Percentiles rank a stretch among this genome's conserved stretches.
phyloP scores from a whole-genome alignment of 23 tunicate genomes.

The Corella eumyota region DNA sequence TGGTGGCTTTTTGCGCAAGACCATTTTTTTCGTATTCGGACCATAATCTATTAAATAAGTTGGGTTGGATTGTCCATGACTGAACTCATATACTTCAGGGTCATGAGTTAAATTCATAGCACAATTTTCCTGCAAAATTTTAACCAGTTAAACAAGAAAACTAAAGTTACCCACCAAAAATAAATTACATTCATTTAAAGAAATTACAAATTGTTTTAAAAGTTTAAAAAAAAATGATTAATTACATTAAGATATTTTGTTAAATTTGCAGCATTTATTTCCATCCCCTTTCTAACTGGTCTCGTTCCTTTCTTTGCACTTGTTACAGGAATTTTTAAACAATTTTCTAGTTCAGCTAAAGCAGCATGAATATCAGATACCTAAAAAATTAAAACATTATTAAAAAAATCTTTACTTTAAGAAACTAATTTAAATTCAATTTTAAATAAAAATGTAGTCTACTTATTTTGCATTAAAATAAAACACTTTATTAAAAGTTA shows the following conservation, averaged over 20 bases:
- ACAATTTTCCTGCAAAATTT: slow-evolving; percentile 24
- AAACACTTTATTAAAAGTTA: too few species aligned
- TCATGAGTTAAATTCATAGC: slow-evolving; percentile 9
- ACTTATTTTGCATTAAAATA: too few species aligned
- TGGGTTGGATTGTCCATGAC: slow-evolving; percentile 97
- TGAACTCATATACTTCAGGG: slow-evolving; percentile 60
- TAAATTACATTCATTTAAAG: too few species aligned
- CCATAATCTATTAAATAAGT: slow-evolving; percentile 88
- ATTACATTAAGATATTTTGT: slow-evolving; percentile 29
- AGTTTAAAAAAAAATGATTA: too few species aligned
- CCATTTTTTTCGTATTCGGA: slow-evolving; percentile 32
- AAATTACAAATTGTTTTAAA: not conserved
- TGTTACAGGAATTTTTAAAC: slow-evolving; percentile 37
- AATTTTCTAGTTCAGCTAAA: slow-evolving; percentile 65
- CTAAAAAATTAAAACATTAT: not conserved
- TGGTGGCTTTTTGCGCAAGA: slow-evolving; percentile 88
- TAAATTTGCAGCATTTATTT: slow-evolving; percentile 26
- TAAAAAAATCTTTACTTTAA: not conserved
- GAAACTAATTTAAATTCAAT: too few species aligned
- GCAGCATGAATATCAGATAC: slow-evolving; percentile 66
- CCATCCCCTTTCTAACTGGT: slow-evolving; percentile 73
- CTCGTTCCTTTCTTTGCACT: slow-evolving; percentile 36
- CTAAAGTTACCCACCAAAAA: not conserved
- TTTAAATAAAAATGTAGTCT: too few species aligned
- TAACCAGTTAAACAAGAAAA: not conserved